Percentiles rank a stretch among this genome's conserved stretches.
phyloP scores from a whole-genome alignment of 2,113 vertebrate species.

The Benitochromis conjunctus region DNA sequence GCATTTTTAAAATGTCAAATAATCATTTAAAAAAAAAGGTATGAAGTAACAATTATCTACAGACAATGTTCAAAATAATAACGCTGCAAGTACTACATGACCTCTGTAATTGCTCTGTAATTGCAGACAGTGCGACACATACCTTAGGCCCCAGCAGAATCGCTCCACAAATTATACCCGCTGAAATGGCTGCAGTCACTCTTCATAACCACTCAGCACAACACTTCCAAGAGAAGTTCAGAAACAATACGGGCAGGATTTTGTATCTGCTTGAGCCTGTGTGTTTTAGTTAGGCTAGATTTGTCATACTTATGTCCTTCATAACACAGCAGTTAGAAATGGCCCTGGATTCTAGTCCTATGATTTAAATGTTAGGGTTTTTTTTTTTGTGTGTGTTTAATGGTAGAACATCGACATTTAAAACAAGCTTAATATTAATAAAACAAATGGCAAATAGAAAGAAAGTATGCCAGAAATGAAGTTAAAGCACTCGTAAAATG shows the following conservation, averaged over 20 bases:
- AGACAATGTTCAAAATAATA: constrained; percentile 5
- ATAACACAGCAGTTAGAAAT: not conserved
- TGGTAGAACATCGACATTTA: not conserved
- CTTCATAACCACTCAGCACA: not conserved
- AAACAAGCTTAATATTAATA: not conserved
- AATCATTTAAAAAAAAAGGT: not conserved
- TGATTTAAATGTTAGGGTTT: not conserved
- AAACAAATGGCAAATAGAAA: not conserved
- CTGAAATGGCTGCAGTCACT: not conserved
- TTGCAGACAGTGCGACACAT: not conserved
- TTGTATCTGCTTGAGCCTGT: not conserved
- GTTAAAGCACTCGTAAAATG: not conserved
- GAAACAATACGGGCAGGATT: not conserved
- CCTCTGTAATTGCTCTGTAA: not conserved
- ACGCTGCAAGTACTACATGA: not conserved
- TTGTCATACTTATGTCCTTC: not conserved
- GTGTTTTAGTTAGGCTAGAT: not conserved
- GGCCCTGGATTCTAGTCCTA: not conserved
- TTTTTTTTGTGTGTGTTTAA: not conserved
- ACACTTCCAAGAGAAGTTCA: not conserved
- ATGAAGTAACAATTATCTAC: not conserved
- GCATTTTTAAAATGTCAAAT: not conserved
- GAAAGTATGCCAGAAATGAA: not conserved
- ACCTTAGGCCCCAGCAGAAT: not conserved
- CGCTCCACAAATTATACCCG: not conserved